phyloP scores from a whole-genome alignment of 2,113 vertebrate species.

The Hyla sarda region DNA sequence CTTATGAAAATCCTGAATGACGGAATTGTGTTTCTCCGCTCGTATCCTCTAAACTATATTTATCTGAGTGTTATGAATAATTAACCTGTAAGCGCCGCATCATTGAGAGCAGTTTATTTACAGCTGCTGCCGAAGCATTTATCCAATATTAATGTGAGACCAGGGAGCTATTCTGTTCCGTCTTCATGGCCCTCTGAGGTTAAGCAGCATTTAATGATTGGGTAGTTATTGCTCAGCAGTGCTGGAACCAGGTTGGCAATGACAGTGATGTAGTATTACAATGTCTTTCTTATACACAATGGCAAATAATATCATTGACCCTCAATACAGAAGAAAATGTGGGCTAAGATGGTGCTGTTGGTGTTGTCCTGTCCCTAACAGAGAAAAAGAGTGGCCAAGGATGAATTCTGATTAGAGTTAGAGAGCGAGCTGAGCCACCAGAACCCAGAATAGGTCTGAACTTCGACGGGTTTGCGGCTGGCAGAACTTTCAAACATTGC shows the following conservation, averaged over 20 bases:
- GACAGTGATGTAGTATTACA: too few relatives aligned
- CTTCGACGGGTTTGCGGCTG: too few relatives aligned
- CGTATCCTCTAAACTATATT: constrained; percentile 17
- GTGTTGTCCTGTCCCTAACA: too few relatives aligned
- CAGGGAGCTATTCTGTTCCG: background rate
- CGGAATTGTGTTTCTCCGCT: background rate
- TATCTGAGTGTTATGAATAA: constrained; percentile 18
- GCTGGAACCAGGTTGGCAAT: background rate
- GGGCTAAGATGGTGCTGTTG: too few relatives aligned
- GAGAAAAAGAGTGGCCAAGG: too few relatives aligned
- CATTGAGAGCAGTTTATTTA: constrained; percentile 35
- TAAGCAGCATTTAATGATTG: background rate
- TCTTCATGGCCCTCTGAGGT: background rate
- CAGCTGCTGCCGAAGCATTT: background rate
- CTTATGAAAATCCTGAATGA: constrained; percentile 9
- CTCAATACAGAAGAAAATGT: too few relatives aligned
- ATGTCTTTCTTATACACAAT: too few relatives aligned
- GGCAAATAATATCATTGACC: too few relatives aligned
- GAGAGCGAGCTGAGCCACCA: too few relatives aligned
- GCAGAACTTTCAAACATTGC: too few relatives aligned
- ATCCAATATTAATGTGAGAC: constrained; percentile 3
- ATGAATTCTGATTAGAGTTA: too few relatives aligned
- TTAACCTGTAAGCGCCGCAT: constrained; percentile 5
- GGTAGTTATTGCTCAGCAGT: background rate
- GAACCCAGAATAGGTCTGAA: too few relatives aligned